These are phyloP conservation scores for Polyploca ridens DNA, from an alignment of 2,888 invertebrate species.

Conservation along the genomic window DNA sequence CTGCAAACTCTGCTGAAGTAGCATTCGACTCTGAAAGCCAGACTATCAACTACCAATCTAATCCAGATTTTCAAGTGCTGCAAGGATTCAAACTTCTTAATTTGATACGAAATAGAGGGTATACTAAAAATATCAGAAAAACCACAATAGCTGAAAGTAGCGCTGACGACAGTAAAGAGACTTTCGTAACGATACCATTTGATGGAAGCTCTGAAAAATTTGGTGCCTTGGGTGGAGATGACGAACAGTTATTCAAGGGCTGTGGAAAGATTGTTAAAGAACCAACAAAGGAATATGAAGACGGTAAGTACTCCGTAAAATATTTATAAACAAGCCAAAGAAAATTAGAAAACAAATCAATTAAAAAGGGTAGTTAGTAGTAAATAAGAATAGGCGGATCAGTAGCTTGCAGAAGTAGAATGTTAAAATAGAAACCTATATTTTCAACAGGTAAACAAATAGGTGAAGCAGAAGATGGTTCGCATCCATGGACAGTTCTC, in stretches of 20 bases:
- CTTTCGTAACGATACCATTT: slow-evolving; percentile 36
- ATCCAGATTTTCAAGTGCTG: slow-evolving; percentile 72
- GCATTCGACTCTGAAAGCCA: slow-evolving; percentile 54
- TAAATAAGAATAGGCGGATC: too few relatives aligned
- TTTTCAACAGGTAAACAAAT: slow-evolving; percentile 44
- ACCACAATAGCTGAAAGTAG: slow-evolving; percentile 50
- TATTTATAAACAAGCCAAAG: too few relatives aligned
- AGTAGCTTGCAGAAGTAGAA: too few relatives aligned
- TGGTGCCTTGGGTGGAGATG: slow-evolving; percentile 35
- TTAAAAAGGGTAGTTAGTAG: too few relatives aligned
- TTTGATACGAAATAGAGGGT: slow-evolving; percentile 52
- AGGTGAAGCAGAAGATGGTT: slow-evolving; percentile 51
- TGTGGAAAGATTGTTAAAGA: slow-evolving; percentile 56
- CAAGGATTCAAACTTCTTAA: slow-evolving; percentile 74
- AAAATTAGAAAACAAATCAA: too few relatives aligned
- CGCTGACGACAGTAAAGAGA: slow-evolving; percentile 42
- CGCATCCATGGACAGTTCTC: slow-evolving; percentile 70
- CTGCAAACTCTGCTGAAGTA: slow-evolving; percentile 43
- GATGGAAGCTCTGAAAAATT: slow-evolving; percentile 38
- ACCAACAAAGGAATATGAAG: slow-evolving; percentile 17
- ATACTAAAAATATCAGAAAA: slow-evolving; percentile 43
- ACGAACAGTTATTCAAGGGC: slow-evolving; percentile 50
- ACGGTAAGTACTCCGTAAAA: slow-evolving; percentile 20
- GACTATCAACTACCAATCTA: slow-evolving; percentile 65
- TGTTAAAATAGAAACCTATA: background rate